These are phyloP conservation scores for Bubalus kerabau DNA, from an alignment of 2,113 vertebrate species.

Conservation along the genomic window DNA sequence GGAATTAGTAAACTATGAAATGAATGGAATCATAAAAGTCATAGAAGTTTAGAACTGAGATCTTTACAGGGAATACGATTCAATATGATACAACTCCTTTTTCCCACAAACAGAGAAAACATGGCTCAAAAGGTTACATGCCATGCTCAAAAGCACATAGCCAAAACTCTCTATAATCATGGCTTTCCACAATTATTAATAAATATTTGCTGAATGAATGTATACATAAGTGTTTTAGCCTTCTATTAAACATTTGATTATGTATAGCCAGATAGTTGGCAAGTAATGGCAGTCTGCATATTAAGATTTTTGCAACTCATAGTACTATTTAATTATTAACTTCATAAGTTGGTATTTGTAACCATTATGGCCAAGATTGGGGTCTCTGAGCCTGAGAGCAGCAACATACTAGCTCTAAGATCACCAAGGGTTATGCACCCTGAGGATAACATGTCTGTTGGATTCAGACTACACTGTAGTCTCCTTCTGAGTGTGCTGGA, in stretches of 20 bases:
- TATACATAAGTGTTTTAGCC: neutral
- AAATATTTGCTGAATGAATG: neutral
- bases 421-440: neutral
- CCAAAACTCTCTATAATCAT: neutral
- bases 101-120: neutral
- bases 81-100: neutral
- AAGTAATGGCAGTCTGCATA: neutral
- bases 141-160: neutral
- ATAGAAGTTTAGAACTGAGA: neutral
- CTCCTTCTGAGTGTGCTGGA: too few species aligned
- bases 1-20: neutral
- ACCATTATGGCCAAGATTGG: neutral
- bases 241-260: neutral
- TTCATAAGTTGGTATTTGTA: neutral
- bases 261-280: neutral
- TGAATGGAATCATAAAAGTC: neutral
- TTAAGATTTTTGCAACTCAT: neutral
- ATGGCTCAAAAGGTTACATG: neutral
- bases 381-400: neutral
- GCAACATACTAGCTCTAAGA: neutral
- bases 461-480: neutral
- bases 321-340: neutral
- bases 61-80: neutral
- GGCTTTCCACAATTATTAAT: neutral
- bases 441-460: neutral